Conservation (phyloP, 1,140 invertebrate genomes). For the Drosophila ohnishii region DNA sequence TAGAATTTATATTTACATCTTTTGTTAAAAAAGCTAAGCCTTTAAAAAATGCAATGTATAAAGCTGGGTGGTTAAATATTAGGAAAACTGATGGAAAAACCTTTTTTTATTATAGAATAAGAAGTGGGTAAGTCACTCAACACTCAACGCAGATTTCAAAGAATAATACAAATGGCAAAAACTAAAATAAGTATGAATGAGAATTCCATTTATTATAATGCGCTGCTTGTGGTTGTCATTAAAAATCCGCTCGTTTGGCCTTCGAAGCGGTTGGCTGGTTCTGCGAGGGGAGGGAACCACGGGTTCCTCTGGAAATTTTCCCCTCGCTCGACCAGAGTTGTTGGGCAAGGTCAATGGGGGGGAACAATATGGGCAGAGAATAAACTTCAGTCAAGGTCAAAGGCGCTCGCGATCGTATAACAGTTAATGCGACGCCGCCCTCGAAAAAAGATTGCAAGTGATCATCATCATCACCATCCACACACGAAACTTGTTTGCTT, state of each 20-base stretch:
- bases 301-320: conserved; percentile 10
- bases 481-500: conserved; percentile 17
- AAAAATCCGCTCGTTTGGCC: conserved; percentile 27
- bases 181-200: conserved; percentile 14
- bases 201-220: conserved; percentile 34
- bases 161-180: conserved; percentile 8
- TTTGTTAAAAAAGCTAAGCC: neutral
- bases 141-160: neutral
- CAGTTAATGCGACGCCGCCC: conserved; percentile 16
- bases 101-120: neutral
- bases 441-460: conserved; percentile 23
- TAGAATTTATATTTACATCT: neutral
- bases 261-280: conserved; percentile 34
- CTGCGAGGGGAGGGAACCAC: neutral
- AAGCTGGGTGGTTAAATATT: neutral
- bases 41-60: neutral
- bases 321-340: conserved; percentile 9
- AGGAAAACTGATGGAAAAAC: neutral
- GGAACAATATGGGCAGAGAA: conserved; percentile 7
- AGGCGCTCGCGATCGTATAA: conserved; percentile 25
- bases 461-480: conserved; percentile 7
- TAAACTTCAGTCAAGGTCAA: conserved; percentile 34
- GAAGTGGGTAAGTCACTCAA: neutral
- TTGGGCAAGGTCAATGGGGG: conserved; percentile 39
- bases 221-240: conserved; percentile 17